Evolutionary conservation across 2,888 invertebrate species (phyloP).

Genomic region (Coecobrya sp.): DNA sequence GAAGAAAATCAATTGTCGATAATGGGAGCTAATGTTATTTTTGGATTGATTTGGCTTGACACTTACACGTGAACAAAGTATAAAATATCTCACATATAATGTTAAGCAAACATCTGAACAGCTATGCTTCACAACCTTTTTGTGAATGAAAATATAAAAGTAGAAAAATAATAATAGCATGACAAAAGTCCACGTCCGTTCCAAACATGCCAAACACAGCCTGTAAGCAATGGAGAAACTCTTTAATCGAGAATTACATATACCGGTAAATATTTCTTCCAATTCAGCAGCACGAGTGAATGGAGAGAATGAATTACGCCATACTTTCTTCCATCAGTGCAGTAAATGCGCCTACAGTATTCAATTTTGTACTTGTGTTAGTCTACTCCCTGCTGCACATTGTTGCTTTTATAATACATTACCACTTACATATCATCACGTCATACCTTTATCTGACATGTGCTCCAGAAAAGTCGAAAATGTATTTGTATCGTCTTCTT

Average conservation of each 20-base stretch:
- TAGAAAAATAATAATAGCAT: too few species aligned
- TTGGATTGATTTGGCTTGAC: too few species aligned
- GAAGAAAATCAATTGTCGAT: too few species aligned
- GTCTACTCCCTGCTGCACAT: neutral
- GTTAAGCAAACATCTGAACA: too few species aligned
- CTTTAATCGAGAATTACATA: neutral
- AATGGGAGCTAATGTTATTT: too few species aligned
- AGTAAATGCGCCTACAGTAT: conserved; percentile 16
- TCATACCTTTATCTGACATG: conserved; percentile 30
- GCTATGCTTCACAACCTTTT: too few species aligned
- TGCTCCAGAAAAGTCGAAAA: conserved; percentile 37
- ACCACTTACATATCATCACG: conserved; percentile 2
- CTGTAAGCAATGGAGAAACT: neutral
- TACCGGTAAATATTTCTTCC: neutral
- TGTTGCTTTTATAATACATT: conserved; percentile 18
- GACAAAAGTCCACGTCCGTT: neutral
- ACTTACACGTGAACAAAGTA: too few species aligned
- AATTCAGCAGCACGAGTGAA: neutral
- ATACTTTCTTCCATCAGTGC: neutral
- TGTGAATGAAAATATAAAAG: too few species aligned
- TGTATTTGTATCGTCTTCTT: conserved; percentile 21
- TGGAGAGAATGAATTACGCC: conserved; percentile 25
- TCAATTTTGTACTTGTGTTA: conserved; percentile 6
- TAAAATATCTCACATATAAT: too few species aligned
- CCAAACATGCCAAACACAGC: neutral